Evolutionary conservation across 2,797 vertebrate species (phyloP).

Genomic region (Carcharodon carcharias): DNA sequence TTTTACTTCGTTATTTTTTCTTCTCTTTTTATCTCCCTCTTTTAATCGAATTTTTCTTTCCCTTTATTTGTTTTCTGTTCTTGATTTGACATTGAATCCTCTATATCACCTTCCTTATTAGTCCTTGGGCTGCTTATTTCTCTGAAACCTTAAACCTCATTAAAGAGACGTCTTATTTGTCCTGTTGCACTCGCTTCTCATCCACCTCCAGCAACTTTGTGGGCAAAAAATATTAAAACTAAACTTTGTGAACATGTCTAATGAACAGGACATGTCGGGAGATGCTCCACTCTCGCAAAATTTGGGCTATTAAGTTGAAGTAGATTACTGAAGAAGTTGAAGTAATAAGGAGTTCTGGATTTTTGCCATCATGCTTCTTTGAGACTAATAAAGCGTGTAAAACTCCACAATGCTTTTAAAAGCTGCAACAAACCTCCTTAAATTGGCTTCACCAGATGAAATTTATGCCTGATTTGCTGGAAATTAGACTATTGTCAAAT

Average conservation of each 20-base stretch:
- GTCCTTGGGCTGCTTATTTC: too few species aligned
- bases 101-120: too few species aligned
- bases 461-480: neutral
- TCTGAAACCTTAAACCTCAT: too few species aligned
- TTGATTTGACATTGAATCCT: too few species aligned
- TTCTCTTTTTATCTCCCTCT: neutral
- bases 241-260: neutral
- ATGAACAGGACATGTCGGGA: neutral
- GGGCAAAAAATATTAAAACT: neutral
- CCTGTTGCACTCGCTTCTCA: neutral
- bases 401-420: neutral
- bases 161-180: too few species aligned
- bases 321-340: neutral
- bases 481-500: neutral
- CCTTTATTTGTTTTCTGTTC: too few species aligned
- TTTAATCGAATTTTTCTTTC: too few species aligned
- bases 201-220: neutral
- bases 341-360: neutral
- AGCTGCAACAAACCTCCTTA: neutral
- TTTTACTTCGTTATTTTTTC: neutral
- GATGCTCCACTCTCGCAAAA: neutral
- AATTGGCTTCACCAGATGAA: neutral
- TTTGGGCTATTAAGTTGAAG: neutral
- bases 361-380: neutral
- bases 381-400: neutral